Base-by-base conservation (phyloP, 2,888 invertebrate species). In the Clanis bilineata region DNA sequence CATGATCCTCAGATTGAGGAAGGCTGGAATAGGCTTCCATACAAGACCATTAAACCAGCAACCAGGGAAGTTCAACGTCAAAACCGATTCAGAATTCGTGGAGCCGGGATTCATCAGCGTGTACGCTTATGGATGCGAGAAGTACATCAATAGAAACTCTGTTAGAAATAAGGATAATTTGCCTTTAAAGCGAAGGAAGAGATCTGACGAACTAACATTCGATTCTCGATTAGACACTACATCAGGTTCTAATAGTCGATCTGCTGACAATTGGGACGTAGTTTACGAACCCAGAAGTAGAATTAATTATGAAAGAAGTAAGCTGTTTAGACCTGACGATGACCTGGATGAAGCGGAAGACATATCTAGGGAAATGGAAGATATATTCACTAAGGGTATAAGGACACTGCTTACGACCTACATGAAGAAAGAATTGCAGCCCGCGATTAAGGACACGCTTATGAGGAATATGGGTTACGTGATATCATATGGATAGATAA, bases 391-490 rank as follows among this genome's bases (percentile, higher is more conserved):
- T 0, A 95, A 95, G 82, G 96, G 97, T n/a, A 96, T 97, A 47
- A 93, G 96, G 68, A 95, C 96, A 15, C 93, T 97, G 51, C 81
- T 97, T 45, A 96, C 96, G 0, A 95, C 95, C 25, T 97, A 97
- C 72, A 96, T 97, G 95, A 96, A 97, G 79, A 95, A 95, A 67
- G 96, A 96, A 73, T 82, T 97, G 56, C 96, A 97, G 73, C 96
- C 96, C 7, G 96, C 97, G 41, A 96, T 97, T 59, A 96, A 96
- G 79, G 97, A 97, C 76, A 96, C 97, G 0, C 88, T 97, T 32
- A 96, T 97, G 97, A 93, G 96, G 65, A 96, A 96, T 79, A 95
- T 97, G 95, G 97, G 97, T 5, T 97, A 97, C 80, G 96, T 96
- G 44, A 94, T 97, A 73, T 97, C 97, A 60, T 97, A 97, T 79